Conservation (phyloP, 37 sponge, comb jelly and placozoan species). For the Oopsacas minuta region DNA sequence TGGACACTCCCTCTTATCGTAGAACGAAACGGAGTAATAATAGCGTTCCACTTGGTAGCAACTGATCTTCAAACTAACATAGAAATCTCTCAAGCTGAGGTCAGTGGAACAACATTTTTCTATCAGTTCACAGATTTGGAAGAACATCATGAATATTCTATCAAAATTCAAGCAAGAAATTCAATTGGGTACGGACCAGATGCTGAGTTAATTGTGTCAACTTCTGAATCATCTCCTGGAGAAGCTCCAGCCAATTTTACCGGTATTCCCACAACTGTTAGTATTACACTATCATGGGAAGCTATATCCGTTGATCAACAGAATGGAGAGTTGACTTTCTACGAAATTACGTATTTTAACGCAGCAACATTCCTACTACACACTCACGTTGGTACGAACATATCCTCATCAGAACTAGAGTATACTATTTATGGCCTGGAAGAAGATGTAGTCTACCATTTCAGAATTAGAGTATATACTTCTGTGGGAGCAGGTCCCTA, state of each 20-base stretch:
- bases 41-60: not conserved
- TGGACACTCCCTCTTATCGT: slow-evolving; percentile 24
- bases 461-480: not conserved
- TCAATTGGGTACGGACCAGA: not conserved
- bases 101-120: not conserved
- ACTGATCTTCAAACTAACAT: not conserved
- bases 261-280: not conserved
- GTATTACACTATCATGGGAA: not conserved
- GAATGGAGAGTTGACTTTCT: not conserved
- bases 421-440: not conserved
- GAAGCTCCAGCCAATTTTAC: not conserved
- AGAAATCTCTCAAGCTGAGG: not conserved
- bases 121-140: not conserved
- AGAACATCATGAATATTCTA: not conserved
- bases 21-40: slow-evolving; percentile 26
- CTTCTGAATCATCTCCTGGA: not conserved
- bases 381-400: not conserved
- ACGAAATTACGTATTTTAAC: not conserved
- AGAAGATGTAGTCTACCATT: not conserved
- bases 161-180: not conserved
- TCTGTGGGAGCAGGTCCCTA: not conserved
- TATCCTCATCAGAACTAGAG: not conserved
- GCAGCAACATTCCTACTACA: not conserved
- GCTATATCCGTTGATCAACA: not conserved
- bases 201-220: not conserved